Conservation (phyloP, 2,113 vertebrate genomes). For the Tupaia tana region DNA sequence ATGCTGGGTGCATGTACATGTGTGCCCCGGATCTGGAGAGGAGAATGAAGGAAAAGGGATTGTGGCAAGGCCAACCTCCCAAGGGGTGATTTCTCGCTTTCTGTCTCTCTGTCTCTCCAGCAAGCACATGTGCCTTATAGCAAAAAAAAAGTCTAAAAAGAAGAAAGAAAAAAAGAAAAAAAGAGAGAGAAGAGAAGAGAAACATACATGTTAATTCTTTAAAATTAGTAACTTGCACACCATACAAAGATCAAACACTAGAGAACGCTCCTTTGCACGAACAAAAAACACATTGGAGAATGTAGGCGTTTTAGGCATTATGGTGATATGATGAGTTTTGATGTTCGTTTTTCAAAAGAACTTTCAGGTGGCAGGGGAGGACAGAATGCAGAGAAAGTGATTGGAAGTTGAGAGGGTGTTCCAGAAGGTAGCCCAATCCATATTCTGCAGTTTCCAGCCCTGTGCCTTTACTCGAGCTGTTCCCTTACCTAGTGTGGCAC, state of each 20-base stretch:
- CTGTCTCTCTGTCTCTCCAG: too few relatives aligned
- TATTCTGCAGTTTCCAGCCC: not conserved
- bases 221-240: constrained; percentile 32
- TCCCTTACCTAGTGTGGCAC: not conserved
- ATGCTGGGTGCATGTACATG: too few relatives aligned
- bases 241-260: constrained; percentile 5
- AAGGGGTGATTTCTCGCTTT: too few relatives aligned
- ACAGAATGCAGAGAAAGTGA: not conserved
- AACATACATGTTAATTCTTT: not conserved
- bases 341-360: not conserved
- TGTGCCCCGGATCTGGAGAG: too few relatives aligned
- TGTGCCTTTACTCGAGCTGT: not conserved
- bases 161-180: too few relatives aligned
- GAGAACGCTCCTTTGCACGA: not conserved
- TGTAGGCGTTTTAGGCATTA: not conserved
- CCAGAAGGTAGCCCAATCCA: not conserved
- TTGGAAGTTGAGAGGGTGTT: not conserved
- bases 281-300: not conserved
- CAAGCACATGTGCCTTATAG: too few relatives aligned
- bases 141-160: too few relatives aligned
- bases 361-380: not conserved
- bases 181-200: too few relatives aligned
- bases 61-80: too few relatives aligned
- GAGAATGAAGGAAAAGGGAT: too few relatives aligned
- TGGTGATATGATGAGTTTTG: not conserved